Percentiles rank a stretch among this genome's conserved stretches.
Evolutionary conservation across 1,140 invertebrate species (phyloP).

Genomic region (Aplysia californica): DNA sequence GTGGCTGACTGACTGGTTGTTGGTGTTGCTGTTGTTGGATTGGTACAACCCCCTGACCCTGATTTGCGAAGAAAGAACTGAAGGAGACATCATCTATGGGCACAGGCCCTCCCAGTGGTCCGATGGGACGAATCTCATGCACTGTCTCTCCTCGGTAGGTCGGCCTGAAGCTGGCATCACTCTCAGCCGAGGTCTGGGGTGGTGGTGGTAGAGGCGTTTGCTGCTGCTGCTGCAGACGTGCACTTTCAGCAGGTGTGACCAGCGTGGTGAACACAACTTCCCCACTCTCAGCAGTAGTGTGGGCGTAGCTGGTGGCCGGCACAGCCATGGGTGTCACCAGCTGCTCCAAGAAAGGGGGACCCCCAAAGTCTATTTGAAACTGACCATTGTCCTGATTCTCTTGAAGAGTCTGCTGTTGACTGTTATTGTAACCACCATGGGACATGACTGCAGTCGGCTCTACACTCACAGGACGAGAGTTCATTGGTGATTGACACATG

Average conservation of each 20-base stretch:
- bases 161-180: neutral
- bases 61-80: constrained; percentile 6
- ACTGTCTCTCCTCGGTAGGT: constrained; percentile 16
- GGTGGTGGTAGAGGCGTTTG: too few species aligned
- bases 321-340: constrained; percentile 10
- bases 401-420: neutral
- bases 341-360: constrained; percentile 36
- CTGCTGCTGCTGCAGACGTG: constrained; percentile 8
- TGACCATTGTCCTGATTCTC: constrained; percentile 10
- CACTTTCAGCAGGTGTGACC: constrained; percentile 9
- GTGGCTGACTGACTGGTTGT: neutral
- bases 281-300: constrained; percentile 8
- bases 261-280: constrained; percentile 21
- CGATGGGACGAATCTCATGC: constrained; percentile 10
- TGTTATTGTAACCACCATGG: too few species aligned
- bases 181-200: neutral
- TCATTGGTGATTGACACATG: neutral
- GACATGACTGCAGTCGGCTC: constrained; percentile 5
- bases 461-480: constrained; percentile 15
- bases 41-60: neutral
- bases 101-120: neutral
- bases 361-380: constrained; percentile 23
- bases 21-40: neutral
- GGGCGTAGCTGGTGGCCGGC: constrained; percentile 26
- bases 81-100: constrained; percentile 16